Base-by-base conservation (phyloP, 2,888 invertebrate genomes). In the Tubulanus polymorphus region DNA sequence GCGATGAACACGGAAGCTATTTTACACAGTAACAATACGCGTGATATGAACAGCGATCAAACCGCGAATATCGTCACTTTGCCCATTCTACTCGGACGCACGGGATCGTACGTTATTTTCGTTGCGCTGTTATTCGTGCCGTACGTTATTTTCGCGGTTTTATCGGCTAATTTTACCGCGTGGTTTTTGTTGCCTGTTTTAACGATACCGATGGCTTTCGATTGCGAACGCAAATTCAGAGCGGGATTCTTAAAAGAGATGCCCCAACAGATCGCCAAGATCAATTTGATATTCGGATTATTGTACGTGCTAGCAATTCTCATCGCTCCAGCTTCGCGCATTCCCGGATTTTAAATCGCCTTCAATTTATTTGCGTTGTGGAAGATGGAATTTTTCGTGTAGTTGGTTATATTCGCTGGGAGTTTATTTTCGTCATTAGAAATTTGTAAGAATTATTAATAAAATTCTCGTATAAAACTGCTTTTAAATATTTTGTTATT, bases 1-100 rank as follows among this genome's bases (percentile, higher is more conserved):
- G 94, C 95, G 10, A 80, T 96, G 25, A 94, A 93, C 72, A 93
- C 93, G 1, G 95, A 94, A 79, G 94, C 94, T 50, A 94, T 95
- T 72, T 82, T 96, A 55, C 95, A 95, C 76, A 90, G 92, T 72
- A 96, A 95, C 76, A 95, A 96, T 76, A 92, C 93, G 0, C 85
- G 94, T 64, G 94, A 95, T 81, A 85, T 90, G 65, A 91, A 92
- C 72, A 87, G 87, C 57, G 95, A 95, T 74, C 85, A 87, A 60
- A 86, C 86, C 75, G 94, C 91, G 48, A 93, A 93, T 61, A 93
- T 94, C 70, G 92, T 95, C 0, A 96, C 95, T 18, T 81, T 95
- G 68, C 93, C 95, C n/a, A 94, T 95, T 72, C 80, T 94, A 53
- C 88, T 95, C 63, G 95, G 95, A 25, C 88, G 87, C 72, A 91